Evolutionary conservation across 2,888 invertebrate genomes (phyloP).

Genomic region (Ophraella communa): DNA sequence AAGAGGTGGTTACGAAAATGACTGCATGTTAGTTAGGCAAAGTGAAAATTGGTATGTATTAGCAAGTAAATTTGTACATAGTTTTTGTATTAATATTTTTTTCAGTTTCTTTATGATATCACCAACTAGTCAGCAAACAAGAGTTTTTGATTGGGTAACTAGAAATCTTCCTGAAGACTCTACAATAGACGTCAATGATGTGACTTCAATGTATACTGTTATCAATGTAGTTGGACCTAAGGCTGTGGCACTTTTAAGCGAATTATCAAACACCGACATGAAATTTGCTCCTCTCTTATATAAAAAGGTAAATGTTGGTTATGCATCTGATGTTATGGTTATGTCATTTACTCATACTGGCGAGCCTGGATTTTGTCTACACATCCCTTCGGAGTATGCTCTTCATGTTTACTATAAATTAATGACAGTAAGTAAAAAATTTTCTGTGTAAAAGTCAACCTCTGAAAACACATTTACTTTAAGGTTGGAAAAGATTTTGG

Average conservation of each 20-base stretch:
- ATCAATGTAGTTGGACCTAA: constrained; percentile 76
- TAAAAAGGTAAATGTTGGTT: constrained; percentile 72
- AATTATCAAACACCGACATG: constrained; percentile 70
- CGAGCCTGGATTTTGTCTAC: constrained; percentile 73
- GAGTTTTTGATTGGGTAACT: constrained; percentile 73
- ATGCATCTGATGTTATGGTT: constrained; percentile 73
- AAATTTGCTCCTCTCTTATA: constrained; percentile 70
- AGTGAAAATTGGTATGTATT: constrained; percentile 63
- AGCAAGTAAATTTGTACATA: background rate
- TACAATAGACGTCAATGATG: constrained; percentile 69
- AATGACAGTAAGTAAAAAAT: constrained; percentile 61
- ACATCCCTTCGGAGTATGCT: constrained; percentile 76
- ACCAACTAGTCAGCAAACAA: constrained; percentile 78
- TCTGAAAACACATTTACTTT: too few species aligned
- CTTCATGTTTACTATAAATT: constrained; percentile 75
- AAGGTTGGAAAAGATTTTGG: constrained; percentile 72
- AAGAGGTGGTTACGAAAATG: constrained; percentile 75
- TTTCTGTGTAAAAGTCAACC: background rate
- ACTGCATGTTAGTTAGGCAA: constrained; percentile 73
- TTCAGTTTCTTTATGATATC: constrained; percentile 77
- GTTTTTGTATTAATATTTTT: background rate
- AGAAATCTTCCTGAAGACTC: constrained; percentile 68
- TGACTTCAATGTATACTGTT: constrained; percentile 77
- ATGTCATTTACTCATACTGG: constrained; percentile 77
- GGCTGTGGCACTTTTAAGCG: constrained; percentile 68